Evolutionary conservation across 2,888 invertebrate genomes (phyloP), one percentile per base, ranked within the genome.

Genomic region (Lasioglossum vierecki): DNA sequence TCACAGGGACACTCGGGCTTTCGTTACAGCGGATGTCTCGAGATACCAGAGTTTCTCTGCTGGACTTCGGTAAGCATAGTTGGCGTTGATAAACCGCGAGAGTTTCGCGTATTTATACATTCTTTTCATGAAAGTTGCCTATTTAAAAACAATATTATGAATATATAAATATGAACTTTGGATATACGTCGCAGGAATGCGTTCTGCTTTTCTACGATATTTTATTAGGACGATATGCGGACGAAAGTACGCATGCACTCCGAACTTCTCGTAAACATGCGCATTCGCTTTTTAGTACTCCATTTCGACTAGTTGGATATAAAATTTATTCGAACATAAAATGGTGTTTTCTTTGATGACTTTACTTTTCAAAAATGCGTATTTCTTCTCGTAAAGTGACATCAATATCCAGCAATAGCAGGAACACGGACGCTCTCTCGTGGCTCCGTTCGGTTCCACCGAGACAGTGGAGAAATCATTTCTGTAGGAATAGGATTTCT

Each of bases 241-340:
- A 18, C 26, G 4, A 39, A 30, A 22, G 49, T 22, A 68, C 46
- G 41, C 15, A 44, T 75, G 75, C 30, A 68, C 63, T 44, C 66
- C 18, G 39, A 46, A 77, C 39, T 78, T 81, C 35, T 13, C 46
- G 18, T 46, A 73, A 46, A 30, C 68, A 44, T 15, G 18, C 71
- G 30, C 0, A 8, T 26, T 78, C 46, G 3, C 26, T 53, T 35
- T 60, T 78, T 63, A 70, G 8, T 41, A n/a, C 39, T 78, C 26
- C n/a, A 44, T 26, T 49, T 72, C 63, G 11, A 41, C n/a, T 49
- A 26, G 22, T 13, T 8, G n/a, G 39, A 30, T n/a, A 72, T 79
- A 26, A 79, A 79, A 49, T 79, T 81, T 81, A 81, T 71, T 53
- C 63, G 41, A 22, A 53, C 79, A 30, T 63, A 49, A 72, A 72